Base-by-base conservation (phyloP, 2,113 vertebrate genomes). In the Pungitius pungitius region DNA sequence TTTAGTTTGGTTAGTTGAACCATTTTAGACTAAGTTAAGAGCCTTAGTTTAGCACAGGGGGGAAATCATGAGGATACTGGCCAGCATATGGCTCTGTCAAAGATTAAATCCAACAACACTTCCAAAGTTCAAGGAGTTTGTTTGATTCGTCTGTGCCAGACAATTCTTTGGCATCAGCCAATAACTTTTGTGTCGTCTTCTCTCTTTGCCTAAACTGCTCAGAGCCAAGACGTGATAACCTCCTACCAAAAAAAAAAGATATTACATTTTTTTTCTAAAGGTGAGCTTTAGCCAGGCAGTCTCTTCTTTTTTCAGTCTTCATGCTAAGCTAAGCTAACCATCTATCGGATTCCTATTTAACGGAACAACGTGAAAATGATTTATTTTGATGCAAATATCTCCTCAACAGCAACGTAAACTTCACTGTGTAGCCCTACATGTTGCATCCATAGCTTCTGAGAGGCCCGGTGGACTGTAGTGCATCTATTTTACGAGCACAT, bases 191-290 rank as follows among this genome's bases (percentile, higher is more conserved):
- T 57, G 35, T 45, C 27, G 14, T 68, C 39, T 20, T 58, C n/a
- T 14, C 22, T 58, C 51, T 33, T 69, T 67, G 56, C 17, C 56
- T n/a, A 18, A 68, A 43, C 45, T 55, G 49, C 30, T 15, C 24
- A 63, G 56, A 60, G 51, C 58, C 26, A 42, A 57, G 57, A 68
- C 40, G 15, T n/a, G 30, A 22, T 20, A 69, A 18, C 15, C 11
- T 15, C 2, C n/a, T n/a, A n/a, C 20, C 11, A 1, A 24, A 42
- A n/a, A n/a, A n/a, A n/a, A n/a, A n/a, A n/a, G n/a, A n/a, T n/a
- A n/a, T 35, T 56, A 3, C 12, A 20, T 35, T 35, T 33, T 33
- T 33, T 22, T 35, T 35, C 56, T n/a, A 20, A n/a, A 12, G 45
- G 12, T 33, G 40, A 26, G 52, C n/a, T 58, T 8, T 27, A 26